Conservation (phyloP, 2,888 invertebrate species). For the Cosmorhoe ocellata region DNA sequence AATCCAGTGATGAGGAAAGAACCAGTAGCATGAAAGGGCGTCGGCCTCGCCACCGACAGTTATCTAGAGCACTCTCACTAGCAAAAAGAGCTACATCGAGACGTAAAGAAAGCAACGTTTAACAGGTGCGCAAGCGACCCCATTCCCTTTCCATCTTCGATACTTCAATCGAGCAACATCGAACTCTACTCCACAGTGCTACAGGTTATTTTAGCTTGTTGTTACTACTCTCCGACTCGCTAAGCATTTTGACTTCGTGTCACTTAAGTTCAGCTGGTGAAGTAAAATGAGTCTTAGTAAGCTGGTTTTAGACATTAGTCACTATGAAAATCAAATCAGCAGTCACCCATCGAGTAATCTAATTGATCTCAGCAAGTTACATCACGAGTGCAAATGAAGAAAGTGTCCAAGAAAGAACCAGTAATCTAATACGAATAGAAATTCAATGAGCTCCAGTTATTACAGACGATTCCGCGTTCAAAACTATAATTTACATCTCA, state of each 20-base stretch:
- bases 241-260: conserved; percentile 54
- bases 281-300: neutral
- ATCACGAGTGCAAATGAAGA: too few relatives aligned
- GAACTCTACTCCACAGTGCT: conserved; percentile 43
- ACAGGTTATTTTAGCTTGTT: conserved; percentile 40
- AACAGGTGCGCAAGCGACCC: conserved; percentile 67
- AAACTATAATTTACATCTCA: conserved; percentile 51
- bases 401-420: too few relatives aligned
- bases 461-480: conserved; percentile 29
- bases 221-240: conserved; percentile 42
- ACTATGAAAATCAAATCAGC: too few relatives aligned
- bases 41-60: conserved; percentile 65
- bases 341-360: too few relatives aligned
- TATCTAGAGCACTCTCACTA: conserved; percentile 81
- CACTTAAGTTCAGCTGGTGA: conserved; percentile 1
- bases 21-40: neutral
- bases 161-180: conserved; percentile 42
- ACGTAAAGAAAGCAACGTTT: conserved; percentile 74
- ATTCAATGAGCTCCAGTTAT: conserved; percentile 9
- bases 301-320: neutral
- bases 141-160: conserved; percentile 77
- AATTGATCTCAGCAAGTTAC: too few relatives aligned
- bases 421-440: neutral
- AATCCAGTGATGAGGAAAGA: neutral
- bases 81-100: conserved; percentile 68